A percentile compares a stretch with the other conserved stretches of the same genome.
Conservation (phyloP, 2,113 vertebrate genomes). For the Peromyscus polionotus region DNA sequence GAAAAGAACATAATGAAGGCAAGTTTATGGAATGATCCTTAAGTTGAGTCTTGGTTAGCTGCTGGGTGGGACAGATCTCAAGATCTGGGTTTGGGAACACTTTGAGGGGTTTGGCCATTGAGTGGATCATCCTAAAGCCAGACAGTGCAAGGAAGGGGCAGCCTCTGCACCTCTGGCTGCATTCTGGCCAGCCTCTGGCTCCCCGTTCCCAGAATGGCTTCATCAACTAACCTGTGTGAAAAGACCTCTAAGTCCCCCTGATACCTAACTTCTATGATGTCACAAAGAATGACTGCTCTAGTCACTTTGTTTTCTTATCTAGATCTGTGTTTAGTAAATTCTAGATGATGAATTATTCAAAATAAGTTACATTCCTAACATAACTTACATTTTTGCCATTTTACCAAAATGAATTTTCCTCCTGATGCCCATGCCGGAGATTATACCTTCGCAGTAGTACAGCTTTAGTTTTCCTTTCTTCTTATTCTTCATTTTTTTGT, state of each 20-base stretch:
- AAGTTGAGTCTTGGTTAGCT: slow-evolving; percentile 9
- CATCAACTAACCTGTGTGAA: background rate
- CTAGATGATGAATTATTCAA: background rate
- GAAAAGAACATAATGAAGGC: background rate
- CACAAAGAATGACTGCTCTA: slow-evolving; percentile 26
- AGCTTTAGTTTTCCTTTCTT: slow-evolving; percentile 27
- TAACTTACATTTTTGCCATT: background rate
- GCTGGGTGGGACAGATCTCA: background rate
- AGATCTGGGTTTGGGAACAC: background rate
- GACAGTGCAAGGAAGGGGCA: background rate
- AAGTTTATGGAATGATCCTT: background rate
- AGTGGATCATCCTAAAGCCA: background rate
- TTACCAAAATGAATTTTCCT: slow-evolving; percentile 2
- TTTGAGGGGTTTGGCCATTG: background rate
- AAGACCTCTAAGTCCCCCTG: background rate
- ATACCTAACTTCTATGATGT: slow-evolving; percentile 46
- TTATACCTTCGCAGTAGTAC: background rate
- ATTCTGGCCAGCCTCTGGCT: background rate
- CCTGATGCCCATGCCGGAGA: background rate
- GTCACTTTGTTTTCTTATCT: background rate
- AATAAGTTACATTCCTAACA: background rate
- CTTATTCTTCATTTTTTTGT: background rate
- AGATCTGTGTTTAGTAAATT: slow-evolving; percentile 24
- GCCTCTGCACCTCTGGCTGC: background rate
- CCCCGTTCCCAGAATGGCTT: background rate